A percentile compares a stretch with the other conserved stretches of the same genome.
phyloP scores from a whole-genome alignment of 2,113 vertebrate genomes.

The Rousettus leschenaultii region DNA sequence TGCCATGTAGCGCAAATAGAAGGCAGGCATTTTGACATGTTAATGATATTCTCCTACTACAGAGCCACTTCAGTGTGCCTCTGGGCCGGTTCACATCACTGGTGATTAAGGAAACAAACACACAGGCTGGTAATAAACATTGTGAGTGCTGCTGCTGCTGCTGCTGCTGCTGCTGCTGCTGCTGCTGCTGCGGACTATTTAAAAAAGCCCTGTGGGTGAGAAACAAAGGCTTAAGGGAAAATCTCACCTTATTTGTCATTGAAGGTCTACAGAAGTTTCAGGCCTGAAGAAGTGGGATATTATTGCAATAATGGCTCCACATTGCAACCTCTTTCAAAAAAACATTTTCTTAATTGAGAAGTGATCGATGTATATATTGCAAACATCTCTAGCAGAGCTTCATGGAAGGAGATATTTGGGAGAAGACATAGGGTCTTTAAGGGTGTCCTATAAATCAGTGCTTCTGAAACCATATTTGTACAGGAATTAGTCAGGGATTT shows the following conservation, averaged over 20 bases:
- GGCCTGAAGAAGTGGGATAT: background rate
- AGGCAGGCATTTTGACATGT: background rate
- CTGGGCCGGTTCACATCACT: conserved; percentile 32
- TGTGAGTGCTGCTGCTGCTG: background rate
- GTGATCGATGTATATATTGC: background rate
- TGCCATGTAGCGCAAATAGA: background rate
- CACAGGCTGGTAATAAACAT: background rate
- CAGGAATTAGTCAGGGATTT: background rate
- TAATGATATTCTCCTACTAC: conserved; percentile 14
- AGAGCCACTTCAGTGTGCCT: background rate
- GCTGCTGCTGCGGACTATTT: background rate
- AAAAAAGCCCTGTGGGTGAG: background rate
- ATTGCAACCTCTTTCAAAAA: background rate
- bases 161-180: background rate
- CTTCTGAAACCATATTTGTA: background rate
- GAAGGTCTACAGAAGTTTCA: background rate
- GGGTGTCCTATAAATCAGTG: background rate
- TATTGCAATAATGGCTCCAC: background rate
- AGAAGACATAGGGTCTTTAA: background rate
- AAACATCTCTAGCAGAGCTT: background rate
- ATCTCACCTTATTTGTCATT: background rate
- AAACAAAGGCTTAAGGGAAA: background rate
- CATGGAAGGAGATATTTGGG: background rate
- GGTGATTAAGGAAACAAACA: conserved; percentile 56
- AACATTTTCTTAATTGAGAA: background rate